These are phyloP conservation scores for Pemphigus obesinymphae DNA, from an alignment of 1,140 invertebrate species.

Conservation along the genomic window DNA sequence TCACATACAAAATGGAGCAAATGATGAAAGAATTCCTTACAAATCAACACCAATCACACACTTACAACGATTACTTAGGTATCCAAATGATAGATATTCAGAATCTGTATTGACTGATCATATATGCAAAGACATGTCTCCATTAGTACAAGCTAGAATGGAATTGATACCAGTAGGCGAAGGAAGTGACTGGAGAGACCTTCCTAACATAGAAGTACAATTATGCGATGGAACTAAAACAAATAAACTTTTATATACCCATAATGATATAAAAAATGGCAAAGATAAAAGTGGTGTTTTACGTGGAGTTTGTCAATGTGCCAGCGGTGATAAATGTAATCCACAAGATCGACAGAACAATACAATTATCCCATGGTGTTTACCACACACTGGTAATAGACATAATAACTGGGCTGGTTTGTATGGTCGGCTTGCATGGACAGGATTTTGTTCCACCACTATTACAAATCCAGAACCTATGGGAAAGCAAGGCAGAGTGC, in stretches of 20 bases:
- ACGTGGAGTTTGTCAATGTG: conserved; percentile 77
- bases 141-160: conserved; percentile 73
- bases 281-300: conserved; percentile 56
- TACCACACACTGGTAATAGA: conserved; percentile 80
- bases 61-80: conserved; percentile 66
- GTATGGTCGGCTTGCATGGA: conserved; percentile 72
- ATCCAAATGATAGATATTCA: background rate
- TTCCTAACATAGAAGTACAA: conserved; percentile 71
- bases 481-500: conserved; percentile 74
- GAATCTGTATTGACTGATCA: conserved; percentile 58
- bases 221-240: conserved; percentile 65
- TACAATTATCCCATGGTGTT: conserved; percentile 85
- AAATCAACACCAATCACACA: conserved; percentile 66
- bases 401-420: conserved; percentile 80
- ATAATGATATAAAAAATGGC: conserved; percentile 68
- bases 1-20: conserved; percentile 68
- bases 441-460: conserved; percentile 81
- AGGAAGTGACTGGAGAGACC: conserved; percentile 81
- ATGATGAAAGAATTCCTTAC: conserved; percentile 67
- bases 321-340: conserved; percentile 61
- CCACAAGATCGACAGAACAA: conserved; percentile 64
- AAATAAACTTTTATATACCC: conserved; percentile 66
- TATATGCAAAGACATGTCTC: conserved; percentile 80
- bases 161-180: conserved; percentile 66
- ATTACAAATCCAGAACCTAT: conserved; percentile 87